Base-by-base conservation (phyloP, 2,888 invertebrate species). In the Marasmarcha lunaedactyla region DNA sequence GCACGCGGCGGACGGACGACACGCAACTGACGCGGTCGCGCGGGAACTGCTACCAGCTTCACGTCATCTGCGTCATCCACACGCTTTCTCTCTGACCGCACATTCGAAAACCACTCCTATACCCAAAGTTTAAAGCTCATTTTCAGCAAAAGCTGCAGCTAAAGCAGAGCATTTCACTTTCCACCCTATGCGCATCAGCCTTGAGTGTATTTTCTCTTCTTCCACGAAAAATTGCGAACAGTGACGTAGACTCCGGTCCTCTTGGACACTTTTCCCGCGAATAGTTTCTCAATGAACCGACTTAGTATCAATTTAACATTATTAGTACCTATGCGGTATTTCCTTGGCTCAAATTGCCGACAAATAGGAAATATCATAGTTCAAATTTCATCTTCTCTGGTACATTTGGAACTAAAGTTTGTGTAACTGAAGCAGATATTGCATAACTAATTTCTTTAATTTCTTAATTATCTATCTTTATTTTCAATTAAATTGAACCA, bases 61-160 rank as follows among this genome's bases (percentile, higher is more conserved):
- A 59, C 63, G 65, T 63, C 72, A 71, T 72, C 79, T 83, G 71
- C 81, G 81, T 83, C 81, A 79, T 73, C 64, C 70, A 58, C 59
- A 57, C 59, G 74, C 81, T 83, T 83, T 83, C 81, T 81, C 79
- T 77, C 71, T 49, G 41, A 46, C 41, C 47, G 40, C 40, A 42
- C 40, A 43, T 41, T 44, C 59, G 46, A 71, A 69, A 71, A 64
- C 51, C 49, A 43, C 46, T 59, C 55, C 48, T 74, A 71, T 52
- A 45, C 25, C 63, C 47, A 42, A 40, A 47, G 46, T 46, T 48
- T 70, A 77, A 64, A 58, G 71, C 64, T 51, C 53, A 12, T 40
- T 30, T 2, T 30, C 2, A 7, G n/a, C 2, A 9, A 7, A n/a
- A 3, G 30, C 3, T n/a, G 2, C n/a, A 7, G 10, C 6, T n/a